Percentiles rank a stretch among this genome's conserved stretches.
Evolutionary conservation across 2,888 invertebrate genomes (phyloP).

Genomic region (Phortica okadai): DNA sequence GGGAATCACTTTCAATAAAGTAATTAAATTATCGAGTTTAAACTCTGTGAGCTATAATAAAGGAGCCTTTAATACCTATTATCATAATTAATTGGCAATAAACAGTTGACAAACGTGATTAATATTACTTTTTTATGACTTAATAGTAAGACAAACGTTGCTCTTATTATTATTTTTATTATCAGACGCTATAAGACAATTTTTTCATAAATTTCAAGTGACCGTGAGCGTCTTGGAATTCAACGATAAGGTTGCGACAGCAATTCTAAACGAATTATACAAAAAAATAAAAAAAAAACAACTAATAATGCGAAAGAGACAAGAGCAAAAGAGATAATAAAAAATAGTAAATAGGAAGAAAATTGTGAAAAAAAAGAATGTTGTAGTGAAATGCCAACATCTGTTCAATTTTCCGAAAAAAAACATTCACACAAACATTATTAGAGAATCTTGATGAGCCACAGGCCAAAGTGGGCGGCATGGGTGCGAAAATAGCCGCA

Average conservation of each 20-base stretch:
- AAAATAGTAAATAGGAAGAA: neutral
- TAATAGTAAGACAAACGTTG: no score
- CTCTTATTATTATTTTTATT: no score
- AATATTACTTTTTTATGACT: no score
- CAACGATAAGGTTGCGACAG: conserved; percentile 7
- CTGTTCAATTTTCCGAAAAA: conserved; percentile 10
- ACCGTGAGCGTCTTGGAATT: neutral
- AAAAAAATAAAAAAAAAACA: neutral
- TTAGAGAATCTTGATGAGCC: neutral
- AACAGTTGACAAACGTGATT: no score
- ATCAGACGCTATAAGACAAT: neutral
- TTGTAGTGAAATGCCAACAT: conserved; percentile 8
- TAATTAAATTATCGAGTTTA: neutral
- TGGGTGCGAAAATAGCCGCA: conserved; percentile 3
- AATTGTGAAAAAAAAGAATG: neutral
- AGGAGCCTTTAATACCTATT: no score
- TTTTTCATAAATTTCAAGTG: neutral
- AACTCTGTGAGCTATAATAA: neutral
- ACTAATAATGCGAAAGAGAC: neutral
- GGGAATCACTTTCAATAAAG: neutral
- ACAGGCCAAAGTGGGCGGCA: neutral
- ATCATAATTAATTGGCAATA: no score
- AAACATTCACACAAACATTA: neutral
- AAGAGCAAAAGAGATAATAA: neutral
- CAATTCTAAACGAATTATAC: neutral